Conservation (phyloP, 2,113 vertebrate species). For the Glareola pratincola region DNA sequence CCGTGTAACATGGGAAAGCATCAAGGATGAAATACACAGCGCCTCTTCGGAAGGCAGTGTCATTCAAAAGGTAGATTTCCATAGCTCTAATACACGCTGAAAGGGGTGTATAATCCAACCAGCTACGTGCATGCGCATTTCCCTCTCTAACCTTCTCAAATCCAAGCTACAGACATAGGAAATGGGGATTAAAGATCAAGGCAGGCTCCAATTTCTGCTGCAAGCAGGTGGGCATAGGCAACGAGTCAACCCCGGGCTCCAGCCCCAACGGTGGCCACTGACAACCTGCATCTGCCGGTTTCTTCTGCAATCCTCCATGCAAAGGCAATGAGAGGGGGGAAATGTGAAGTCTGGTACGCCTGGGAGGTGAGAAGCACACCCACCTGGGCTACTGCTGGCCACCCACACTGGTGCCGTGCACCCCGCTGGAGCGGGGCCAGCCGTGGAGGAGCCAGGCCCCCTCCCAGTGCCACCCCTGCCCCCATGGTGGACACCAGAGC, state of each 20-base stretch:
- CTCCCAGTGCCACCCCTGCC: neutral
- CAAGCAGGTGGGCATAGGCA: neutral
- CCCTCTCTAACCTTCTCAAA: neutral
- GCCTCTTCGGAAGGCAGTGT: neutral
- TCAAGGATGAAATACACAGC: neutral
- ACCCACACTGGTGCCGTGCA: fast-evolving
- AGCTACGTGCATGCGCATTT: fast-evolving
- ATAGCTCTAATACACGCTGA: neutral
- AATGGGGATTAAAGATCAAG: neutral
- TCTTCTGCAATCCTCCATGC: fast-evolving
- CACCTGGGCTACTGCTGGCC: neutral
- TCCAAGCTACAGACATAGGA: neutral
- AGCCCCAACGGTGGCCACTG: neutral
- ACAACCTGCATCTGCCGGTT: neutral
- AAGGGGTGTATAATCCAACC: neutral
- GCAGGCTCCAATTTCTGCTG: neutral
- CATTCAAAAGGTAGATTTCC: neutral
- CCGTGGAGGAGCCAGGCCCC: fast-evolving
- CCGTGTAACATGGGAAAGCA: neutral
- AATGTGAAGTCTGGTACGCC: fast-evolving
- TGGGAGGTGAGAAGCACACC: neutral
- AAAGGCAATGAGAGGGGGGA: fast-evolving
- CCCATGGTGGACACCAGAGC: fast-evolving
- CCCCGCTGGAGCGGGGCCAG: fast-evolving
- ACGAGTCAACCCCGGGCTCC: fast-evolving